Base-by-base conservation (phyloP, 2,797 vertebrate genomes). In the Anguilla megastoma region DNA sequence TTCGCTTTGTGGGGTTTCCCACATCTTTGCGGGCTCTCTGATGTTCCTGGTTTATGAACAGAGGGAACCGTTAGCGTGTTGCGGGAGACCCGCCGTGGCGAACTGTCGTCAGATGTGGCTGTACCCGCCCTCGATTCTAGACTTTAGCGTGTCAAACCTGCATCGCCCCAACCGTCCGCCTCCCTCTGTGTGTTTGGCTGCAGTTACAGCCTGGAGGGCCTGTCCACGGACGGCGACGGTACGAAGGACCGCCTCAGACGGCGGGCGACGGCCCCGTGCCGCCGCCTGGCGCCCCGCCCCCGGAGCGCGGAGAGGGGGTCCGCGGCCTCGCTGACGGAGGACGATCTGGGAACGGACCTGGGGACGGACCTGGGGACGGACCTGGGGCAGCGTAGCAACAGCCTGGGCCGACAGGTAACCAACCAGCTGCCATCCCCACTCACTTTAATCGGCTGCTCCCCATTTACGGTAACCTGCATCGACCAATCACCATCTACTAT, bases 141-240 rank as follows among this genome's bases (percentile, higher is more conserved):
- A 41, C 2, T 41, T 41, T 3, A 41, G 36, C 36, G 36, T 52
- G 50, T 52, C 5, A 52, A 10, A 52, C 50, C 9, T 52, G 50
- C 50, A 52, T 52, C 50, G 3, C 8, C 9, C 69, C 30, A 74
- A 9, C 18, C 66, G 18, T 16, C 71, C 41, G 5, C 58, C 1
- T 27, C 69, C 36, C 91, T 0, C 90, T 88, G 7, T 48, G 92
- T 76, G 10, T 94, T 87, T 94, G 58, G 89, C n/a, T 92, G 91
- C 92, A 99, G 98, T 96, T 99, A 98, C 95, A 99, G 98, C 92
- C 92, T 99, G 36, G 98, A 99, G 95, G 98, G 97, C 66, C 96
- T 99, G 89, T 94, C 96, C 9, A 96, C 95, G 58, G 96, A 90
- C 58, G 90, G 94, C 48, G 95, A 95, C 8, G 94, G 96, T 86